Base-by-base conservation (phyloP, 2,888 invertebrate genomes). In the Cantharis lateralis region DNA sequence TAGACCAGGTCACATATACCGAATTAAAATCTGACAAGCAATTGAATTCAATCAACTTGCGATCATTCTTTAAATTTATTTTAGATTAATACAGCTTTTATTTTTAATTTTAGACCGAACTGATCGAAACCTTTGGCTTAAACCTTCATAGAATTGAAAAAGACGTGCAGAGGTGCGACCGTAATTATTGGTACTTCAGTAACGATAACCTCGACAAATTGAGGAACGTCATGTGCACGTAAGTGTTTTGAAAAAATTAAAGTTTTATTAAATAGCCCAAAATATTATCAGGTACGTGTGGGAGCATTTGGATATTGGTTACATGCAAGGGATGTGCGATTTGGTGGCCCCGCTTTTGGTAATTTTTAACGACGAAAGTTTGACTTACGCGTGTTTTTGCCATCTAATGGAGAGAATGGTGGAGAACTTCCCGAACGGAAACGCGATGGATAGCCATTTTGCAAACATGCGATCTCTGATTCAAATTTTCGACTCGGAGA, bases 301-400 rank as follows among this genome's bases (percentile, higher is more conserved):
- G 96, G 96, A 98, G 86, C 96, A 98, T 87, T 89, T 98, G 81
- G 97, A 98, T 70, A 92, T 94, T 61, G 98, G 98, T 11, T 98
- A 98, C 89, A 96, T 98, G 92, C 98, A 98, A 88, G 98, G 98
- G 83, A 98, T 98, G 98, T 98, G 98, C 88, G 98, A 98, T 89
- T 90, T 98, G 77, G 96, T 95, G 0, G 98, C 98, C 0, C 98
- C 98, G 0, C 89, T 98, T 1, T 91, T 98, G 16, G 98, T 98
- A 15, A 94, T 96, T 84, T 94, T 97, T 89, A 95, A 96, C 85
- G 97, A 98, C 86, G 98, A 98, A 88, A 95, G 96, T 0, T 88
- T 94, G 11, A 95, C 97, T 0, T 97, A 98, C 86, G 96, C 96
- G 77, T 95, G 98, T 86, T 98, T 98, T 89, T 94, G 95, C 82